These are phyloP conservation scores for Aplidium turbinatum DNA, from an alignment of 23 tunicate genomes.

Conservation along the genomic window DNA sequence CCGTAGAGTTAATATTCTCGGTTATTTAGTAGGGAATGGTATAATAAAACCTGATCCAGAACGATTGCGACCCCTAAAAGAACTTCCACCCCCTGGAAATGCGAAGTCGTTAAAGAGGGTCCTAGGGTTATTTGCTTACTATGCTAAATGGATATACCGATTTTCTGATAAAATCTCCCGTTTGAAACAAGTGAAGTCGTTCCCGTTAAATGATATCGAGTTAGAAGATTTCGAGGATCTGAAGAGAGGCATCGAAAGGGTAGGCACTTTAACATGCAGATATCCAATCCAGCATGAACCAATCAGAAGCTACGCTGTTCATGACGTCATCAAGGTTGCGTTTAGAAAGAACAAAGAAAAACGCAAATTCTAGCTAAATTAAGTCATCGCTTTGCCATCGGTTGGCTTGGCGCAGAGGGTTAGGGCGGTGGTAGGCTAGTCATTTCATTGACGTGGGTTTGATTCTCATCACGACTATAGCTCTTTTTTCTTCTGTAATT, in stretches of 20 bases:
- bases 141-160: constrained; percentile 16
- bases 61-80: constrained; percentile 8
- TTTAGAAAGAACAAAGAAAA: no score
- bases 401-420: no score
- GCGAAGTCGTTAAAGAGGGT: constrained; percentile 4
- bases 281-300: no score
- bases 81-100: constrained; percentile 7
- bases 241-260: neutral
- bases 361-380: no score
- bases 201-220: constrained; percentile 20
- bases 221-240: neutral
- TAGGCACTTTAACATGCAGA: no score
- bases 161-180: constrained; percentile 31
- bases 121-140: constrained; percentile 22
- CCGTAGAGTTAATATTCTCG: constrained; percentile 1
- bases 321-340: no score
- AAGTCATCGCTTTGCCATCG: no score
- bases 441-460: no score
- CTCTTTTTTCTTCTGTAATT: no score
- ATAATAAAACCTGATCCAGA: constrained; percentile 28
- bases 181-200: neutral
- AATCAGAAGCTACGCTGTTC: no score
- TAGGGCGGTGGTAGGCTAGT: no score
- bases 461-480: no score
- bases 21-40: constrained; percentile 14